Percentiles rank a stretch among this genome's conserved stretches.
These are phyloP conservation scores for Synanthedon myopaeformis DNA, from an alignment of 2,888 invertebrate genomes.

Conservation along the genomic window DNA sequence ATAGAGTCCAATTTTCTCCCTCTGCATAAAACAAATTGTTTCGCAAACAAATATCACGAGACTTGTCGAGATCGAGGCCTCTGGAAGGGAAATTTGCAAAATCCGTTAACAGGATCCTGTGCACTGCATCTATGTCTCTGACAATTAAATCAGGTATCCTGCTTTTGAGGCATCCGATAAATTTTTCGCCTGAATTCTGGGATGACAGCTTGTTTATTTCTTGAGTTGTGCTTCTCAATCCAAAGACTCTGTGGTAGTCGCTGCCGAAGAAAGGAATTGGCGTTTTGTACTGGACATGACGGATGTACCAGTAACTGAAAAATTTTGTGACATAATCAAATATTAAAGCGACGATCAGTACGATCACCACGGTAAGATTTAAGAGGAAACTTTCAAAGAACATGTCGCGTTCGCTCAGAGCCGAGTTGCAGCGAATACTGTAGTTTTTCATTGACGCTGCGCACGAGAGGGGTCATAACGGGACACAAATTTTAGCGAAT, in stretches of 20 bases:
- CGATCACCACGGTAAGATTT: constrained; percentile 35
- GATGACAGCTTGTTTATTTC: constrained; percentile 44
- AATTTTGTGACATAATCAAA: constrained; percentile 60
- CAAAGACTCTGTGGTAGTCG: constrained; percentile 50
- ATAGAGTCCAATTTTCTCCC: constrained; percentile 58
- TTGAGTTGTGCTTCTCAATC: constrained; percentile 39
- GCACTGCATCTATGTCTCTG: constrained; percentile 51
- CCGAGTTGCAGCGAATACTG: constrained; percentile 38
- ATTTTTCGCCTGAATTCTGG: constrained; percentile 40
- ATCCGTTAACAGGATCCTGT: constrained; percentile 58
- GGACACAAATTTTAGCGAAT: constrained; percentile 12
- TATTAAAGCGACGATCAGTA: constrained; percentile 41
- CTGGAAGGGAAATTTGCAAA: constrained; percentile 60
- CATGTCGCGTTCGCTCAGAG: constrained; percentile 49
- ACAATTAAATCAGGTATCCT: constrained; percentile 59
- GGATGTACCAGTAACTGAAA: constrained; percentile 62
- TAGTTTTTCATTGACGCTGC: constrained; percentile 9
- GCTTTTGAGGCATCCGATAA: constrained; percentile 50
- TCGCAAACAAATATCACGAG: constrained; percentile 66
- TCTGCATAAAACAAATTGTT: constrained; percentile 66
- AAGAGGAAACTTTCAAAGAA: constrained; percentile 60
- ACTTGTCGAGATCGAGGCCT: constrained; percentile 62
- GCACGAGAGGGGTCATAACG: constrained; percentile 53
- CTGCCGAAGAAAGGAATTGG: constrained; percentile 51
- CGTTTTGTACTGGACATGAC: constrained; percentile 49